phyloP scores from a whole-genome alignment of 2,113 vertebrate genomes.

The Ornithorhynchus anatinus region DNA sequence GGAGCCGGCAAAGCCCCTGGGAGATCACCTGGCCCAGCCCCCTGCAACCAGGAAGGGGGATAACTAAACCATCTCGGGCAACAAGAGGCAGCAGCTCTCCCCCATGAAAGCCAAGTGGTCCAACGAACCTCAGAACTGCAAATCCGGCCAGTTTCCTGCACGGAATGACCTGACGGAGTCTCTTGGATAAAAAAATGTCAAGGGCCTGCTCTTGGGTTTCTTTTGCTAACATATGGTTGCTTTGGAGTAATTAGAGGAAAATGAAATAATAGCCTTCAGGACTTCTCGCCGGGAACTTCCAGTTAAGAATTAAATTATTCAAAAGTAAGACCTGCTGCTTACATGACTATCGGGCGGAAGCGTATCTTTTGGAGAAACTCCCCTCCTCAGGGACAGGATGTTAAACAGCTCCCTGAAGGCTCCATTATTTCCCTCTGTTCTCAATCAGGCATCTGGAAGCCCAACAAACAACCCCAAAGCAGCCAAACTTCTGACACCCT shows the following conservation, averaged over 20 bases:
- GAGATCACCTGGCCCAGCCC: no score
- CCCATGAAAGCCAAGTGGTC: no score
- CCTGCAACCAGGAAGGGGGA: no score
- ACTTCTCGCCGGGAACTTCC: neutral
- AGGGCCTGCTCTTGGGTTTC: neutral
- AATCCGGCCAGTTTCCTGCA: no score
- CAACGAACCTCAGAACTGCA: no score
- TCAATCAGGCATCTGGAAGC: neutral
- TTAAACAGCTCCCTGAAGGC: neutral
- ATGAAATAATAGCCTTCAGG: neutral
- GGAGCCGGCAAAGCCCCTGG: no score
- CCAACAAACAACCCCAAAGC: neutral
- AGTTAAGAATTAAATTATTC: slow-evolving; percentile 25
- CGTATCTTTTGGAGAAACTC: slow-evolving; percentile 8
- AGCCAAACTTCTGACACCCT: neutral
- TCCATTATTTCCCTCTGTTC: neutral
- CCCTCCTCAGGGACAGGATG: neutral
- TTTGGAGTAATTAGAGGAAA: slow-evolving; percentile 9
- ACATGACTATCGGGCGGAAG: neutral
- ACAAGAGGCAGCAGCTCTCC: no score
- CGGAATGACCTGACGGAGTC: no score
- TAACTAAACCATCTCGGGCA: no score
- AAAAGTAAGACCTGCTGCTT: neutral
- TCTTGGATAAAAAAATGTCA: neutral
- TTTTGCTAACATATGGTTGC: neutral